Base-by-base conservation (phyloP, 2,888 invertebrate species). In the Lumbricus terrestris region DNA sequence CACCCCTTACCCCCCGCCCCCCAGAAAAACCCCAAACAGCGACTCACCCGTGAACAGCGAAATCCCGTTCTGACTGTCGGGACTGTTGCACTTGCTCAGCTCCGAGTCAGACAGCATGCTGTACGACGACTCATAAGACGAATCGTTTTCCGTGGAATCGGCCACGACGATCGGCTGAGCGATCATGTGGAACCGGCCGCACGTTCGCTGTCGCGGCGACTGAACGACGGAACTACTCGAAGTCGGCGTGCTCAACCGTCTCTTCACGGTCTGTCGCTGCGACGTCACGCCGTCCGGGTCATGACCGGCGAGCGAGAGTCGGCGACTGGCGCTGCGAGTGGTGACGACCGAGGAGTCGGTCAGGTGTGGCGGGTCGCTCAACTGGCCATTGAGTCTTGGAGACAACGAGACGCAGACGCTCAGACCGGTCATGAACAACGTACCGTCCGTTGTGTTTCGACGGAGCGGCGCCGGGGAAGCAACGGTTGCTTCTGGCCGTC, bases 61-160 rank as follows among this genome's bases (percentile, higher is more conserved):
- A 69, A 0, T 11, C n/a, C 69, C 69, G 13, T n/a, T 69, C n/a
- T 69, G 69, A 69, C 69, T 69, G n/a, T 69, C 69, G 29, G 69
- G 69, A 69, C 69, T 69, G 69, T 69, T 69, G 69, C 69, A 69
- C n/a, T 69, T 69, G 69, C 69, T 69, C 69, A 69, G 69, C 29
- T 88, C 88, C 88, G 88, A 35, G 33, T 88, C 88, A 2, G 88
- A 88, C 88, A 42, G 13, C 40, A 37, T 42, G 88, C 88, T 88
- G 42, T 34, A 88, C 4, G 88, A 38, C 40, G 88, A 88, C 88
- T 88, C 88, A 8, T 40, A 34, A n/a, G 88, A 88, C 42, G 88
- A 88, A 38, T 88, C 88, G n/a, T 88, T 88, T 16, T 88, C 88
- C 6, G 38, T 40, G 38, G 38, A 88, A 29, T 38, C 42, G 15